Percentiles rank a stretch among this genome's conserved stretches.
Evolutionary conservation across 2,797 vertebrate genomes (phyloP).

Genomic region (Tauraco hartlaubi): DNA sequence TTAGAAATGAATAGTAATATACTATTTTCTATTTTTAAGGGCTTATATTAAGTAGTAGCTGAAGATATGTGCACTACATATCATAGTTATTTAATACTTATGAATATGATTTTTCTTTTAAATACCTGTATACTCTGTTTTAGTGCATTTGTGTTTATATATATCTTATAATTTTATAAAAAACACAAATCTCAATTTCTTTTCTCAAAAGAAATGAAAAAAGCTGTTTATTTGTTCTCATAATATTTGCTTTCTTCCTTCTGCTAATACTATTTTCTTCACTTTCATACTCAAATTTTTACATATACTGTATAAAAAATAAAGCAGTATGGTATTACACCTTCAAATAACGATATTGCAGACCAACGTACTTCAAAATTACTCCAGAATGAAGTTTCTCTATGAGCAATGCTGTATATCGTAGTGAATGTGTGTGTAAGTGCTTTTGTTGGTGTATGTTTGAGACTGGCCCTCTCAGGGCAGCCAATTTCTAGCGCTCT

Average conservation of each 20-base stretch:
- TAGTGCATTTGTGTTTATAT: neutral
- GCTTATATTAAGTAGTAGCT: neutral
- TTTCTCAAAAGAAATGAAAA: neutral
- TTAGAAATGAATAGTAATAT: neutral
- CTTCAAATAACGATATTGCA: neutral
- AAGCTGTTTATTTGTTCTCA: neutral
- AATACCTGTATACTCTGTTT: neutral
- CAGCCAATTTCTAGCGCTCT: neutral
- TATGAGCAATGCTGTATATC: neutral
- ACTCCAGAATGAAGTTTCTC: neutral
- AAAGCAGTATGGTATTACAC: neutral
- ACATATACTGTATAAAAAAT: neutral
- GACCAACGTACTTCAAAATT: neutral
- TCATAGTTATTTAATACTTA: neutral
- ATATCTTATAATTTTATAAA: neutral
- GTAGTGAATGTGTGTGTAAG: neutral
- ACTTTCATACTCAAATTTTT: neutral
- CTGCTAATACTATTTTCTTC: neutral
- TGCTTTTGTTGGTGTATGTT: neutral
- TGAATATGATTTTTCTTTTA: neutral
- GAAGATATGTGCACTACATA: neutral
- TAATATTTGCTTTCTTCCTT: neutral
- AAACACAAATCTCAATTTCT: rapidly evolving
- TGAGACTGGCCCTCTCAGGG: neutral
- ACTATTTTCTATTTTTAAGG: neutral